Percentiles rank a stretch among this genome's conserved stretches.
These are phyloP conservation scores for Ormyrus rosae DNA, from an alignment of 2,888 invertebrate genomes.

Conservation along the genomic window DNA sequence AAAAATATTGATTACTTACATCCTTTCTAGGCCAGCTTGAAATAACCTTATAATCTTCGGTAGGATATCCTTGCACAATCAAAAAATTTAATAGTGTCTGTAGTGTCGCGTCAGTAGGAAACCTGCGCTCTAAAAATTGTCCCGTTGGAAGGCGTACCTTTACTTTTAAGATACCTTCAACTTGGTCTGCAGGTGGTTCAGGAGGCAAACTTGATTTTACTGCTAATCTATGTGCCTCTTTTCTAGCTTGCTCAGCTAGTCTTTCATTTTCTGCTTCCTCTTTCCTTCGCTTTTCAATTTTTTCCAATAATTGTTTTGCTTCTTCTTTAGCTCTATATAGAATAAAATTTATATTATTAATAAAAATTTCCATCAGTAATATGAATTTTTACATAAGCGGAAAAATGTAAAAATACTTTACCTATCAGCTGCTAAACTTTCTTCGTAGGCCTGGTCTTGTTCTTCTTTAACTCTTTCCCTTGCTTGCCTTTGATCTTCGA, in stretches of 20 bases:
- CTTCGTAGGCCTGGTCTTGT: slow-evolving; percentile 95
- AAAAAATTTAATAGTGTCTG: slow-evolving; percentile 91
- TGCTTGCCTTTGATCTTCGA: slow-evolving; percentile 92
- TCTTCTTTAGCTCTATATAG: slow-evolving; percentile 87
- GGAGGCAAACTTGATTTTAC: slow-evolving; percentile 84
- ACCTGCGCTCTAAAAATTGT: slow-evolving; percentile 86
- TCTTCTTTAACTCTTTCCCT: slow-evolving; percentile 93
- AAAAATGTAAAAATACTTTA: slow-evolving; percentile 64
- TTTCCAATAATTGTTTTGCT: slow-evolving; percentile 86
- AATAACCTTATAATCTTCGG: slow-evolving; percentile 92
- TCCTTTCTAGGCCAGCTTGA: slow-evolving; percentile 96
- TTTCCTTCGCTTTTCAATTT: slow-evolving; percentile 84
- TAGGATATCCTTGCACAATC: slow-evolving; percentile 91
- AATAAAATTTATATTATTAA: slow-evolving; percentile 65
- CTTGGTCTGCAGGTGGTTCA: slow-evolving; percentile 80
- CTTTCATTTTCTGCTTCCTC: slow-evolving; percentile 86
- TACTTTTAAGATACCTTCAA: slow-evolving; percentile 83
- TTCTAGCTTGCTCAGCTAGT: slow-evolving; percentile 84
- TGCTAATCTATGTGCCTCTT: slow-evolving; percentile 81
- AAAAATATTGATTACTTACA: slow-evolving; percentile 80
- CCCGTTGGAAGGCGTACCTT: slow-evolving; percentile 90
- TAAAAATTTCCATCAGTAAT: slow-evolving; percentile 15
- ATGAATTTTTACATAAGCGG: not conserved
- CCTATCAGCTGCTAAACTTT: slow-evolving; percentile 91
- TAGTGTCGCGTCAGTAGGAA: slow-evolving; percentile 80